Evolutionary conservation across 2,113 vertebrate species (phyloP).

Genomic region (Tyto alba): DNA sequence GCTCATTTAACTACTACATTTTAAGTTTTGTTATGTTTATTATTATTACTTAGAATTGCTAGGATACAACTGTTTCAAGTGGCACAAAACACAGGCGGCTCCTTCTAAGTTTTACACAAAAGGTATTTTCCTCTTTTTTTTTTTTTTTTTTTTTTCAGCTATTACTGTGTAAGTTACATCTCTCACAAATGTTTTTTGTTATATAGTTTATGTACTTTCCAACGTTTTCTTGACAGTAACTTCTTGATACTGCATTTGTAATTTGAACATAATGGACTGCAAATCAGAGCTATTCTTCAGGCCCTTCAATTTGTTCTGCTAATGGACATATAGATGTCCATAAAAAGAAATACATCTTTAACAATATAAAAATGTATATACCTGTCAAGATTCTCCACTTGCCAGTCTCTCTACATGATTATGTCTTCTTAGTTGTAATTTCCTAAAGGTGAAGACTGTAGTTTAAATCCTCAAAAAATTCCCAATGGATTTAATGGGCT

Average conservation of each 20-base stretch:
- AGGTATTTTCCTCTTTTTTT: not conserved
- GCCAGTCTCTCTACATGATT: not conserved
- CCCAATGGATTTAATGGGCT: not conserved
- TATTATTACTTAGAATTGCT: conserved; percentile 58
- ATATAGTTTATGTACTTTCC: not conserved
- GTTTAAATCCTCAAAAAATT: not conserved
- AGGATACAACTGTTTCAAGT: conserved; percentile 34
- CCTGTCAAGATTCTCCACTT: not conserved
- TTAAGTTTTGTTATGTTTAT: conserved; percentile 45
- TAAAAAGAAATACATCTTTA: not conserved
- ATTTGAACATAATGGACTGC: not conserved
- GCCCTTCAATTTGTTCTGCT: not conserved
- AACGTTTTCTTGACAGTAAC: not conserved
- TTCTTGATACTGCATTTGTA: not conserved
- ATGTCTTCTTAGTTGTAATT: not conserved
- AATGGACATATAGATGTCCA: not conserved
- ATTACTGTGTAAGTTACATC: not conserved
- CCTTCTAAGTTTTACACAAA: not conserved
- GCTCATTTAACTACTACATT: conserved; percentile 50
- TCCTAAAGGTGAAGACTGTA: not conserved
- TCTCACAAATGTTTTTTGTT: not conserved
- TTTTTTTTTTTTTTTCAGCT: not conserved
- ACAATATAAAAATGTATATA: not conserved
- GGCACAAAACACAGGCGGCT: conserved; percentile 1
- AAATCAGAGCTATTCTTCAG: not conserved